These are phyloP conservation scores for Nasonia giraulti DNA, from an alignment of 1,140 invertebrate genomes.

Conservation along the genomic window DNA sequence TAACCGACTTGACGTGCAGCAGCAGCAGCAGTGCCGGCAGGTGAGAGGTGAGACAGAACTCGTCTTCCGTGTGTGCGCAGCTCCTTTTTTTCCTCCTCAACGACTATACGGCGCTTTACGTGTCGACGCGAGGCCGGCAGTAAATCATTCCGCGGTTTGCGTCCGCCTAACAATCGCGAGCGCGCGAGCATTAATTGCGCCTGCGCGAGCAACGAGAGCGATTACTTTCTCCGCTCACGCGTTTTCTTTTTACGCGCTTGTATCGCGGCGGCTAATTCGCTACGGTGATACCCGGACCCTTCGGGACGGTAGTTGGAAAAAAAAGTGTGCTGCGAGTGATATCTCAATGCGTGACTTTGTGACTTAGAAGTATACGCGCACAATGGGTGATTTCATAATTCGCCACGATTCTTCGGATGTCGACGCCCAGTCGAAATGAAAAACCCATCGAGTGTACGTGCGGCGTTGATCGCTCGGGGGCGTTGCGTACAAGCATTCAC, in stretches of 20 bases:
- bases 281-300: slow-evolving; percentile 11
- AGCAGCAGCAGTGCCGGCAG: neutral
- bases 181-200: slow-evolving; percentile 21
- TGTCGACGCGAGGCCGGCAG: neutral
- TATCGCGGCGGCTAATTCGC: neutral
- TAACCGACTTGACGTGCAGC: slow-evolving; percentile 8
- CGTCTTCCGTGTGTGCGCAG: neutral
- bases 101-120: neutral
- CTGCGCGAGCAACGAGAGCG: neutral
- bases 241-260: neutral
- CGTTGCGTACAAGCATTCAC: slow-evolving; percentile 67
- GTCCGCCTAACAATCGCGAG: slow-evolving; percentile 24
- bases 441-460: slow-evolving; percentile 9
- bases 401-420: neutral
- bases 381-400: neutral
- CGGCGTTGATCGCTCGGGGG: slow-evolving; percentile 55
- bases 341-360: slow-evolving; percentile 20
- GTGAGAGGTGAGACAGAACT: slow-evolving; percentile 38
- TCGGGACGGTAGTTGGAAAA: neutral
- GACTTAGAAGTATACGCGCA: too few species aligned
- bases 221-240: neutral
- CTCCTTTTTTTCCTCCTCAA: slow-evolving; percentile 21
- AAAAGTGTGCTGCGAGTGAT: slow-evolving; percentile 30
- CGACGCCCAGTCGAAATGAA: neutral
- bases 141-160: slow-evolving; percentile 24